Evolutionary conservation across 2,888 invertebrate genomes (phyloP), one percentile per base, ranked within the genome.

Genomic region (Proisotoma minuta): DNA sequence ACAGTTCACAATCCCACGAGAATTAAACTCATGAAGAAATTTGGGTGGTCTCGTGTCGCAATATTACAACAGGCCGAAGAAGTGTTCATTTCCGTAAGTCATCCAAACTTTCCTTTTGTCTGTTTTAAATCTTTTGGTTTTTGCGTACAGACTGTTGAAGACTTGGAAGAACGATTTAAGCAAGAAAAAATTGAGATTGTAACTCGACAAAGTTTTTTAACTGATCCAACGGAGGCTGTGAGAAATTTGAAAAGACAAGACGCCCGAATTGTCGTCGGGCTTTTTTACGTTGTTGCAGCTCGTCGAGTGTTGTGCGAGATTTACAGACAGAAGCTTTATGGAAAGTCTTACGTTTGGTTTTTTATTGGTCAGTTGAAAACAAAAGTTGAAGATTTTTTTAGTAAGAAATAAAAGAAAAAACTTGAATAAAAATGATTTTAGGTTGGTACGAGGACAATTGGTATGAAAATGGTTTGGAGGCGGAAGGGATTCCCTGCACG

Each of bases 381-480:
- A 20, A 24, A 52, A 27, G n/a, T n/a, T n/a, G n/a, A n/a, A n/a
- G n/a, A n/a, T n/a, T n/a, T n/a, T n/a, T n/a, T n/a, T n/a, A n/a
- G 12, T 22, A 51, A 51, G 20, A 23, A 24, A 50, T 4, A 10
- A 10, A 40, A 56, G 47, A 47, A 47, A 18, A 18, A 8, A 47
- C 10, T 47, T n/a, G 5, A 5, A 47, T 47, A 47, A 47, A 18
- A 47, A 34, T 50, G 24, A 58, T 20, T 28, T 26, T 75, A 89
- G 89, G 92, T 62, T 97, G 96, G 96, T 99, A 99, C 79, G 96
- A 98, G 77, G 96, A 99, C 78, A 95, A 97, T 77, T 99, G 99
- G 99, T 99, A 92, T 78, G 90, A 91, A 77, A 87, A 88, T 5
- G 89, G 90, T 77, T 80, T 92, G 69, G 87, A 89, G 72, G 85